Percentiles rank a stretch among this genome's conserved stretches.
Conservation (phyloP, 1,140 invertebrate species). For the Listronotus bonariensis region DNA sequence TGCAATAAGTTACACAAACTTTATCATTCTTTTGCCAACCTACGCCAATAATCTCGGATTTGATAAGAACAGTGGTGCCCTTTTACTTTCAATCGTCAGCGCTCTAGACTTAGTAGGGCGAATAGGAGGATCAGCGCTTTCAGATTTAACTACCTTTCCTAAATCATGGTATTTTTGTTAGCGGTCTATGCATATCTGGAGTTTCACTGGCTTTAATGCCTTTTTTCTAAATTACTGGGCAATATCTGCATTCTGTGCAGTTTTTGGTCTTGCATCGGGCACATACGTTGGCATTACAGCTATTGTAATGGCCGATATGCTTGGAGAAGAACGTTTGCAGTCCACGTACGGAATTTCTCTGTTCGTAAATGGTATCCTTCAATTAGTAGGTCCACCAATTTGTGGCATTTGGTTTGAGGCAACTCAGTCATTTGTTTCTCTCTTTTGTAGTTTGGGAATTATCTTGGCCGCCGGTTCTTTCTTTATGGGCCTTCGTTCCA, state of each 20-base stretch:
- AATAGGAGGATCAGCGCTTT: slow-evolving; percentile 80
- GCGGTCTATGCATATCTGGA: slow-evolving; percentile 76
- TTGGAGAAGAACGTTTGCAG: slow-evolving; percentile 79
- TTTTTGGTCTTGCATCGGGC: slow-evolving; percentile 82
- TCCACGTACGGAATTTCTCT: slow-evolving; percentile 84
- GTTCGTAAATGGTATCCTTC: slow-evolving; percentile 80
- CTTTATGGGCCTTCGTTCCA: slow-evolving; percentile 75
- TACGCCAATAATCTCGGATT: slow-evolving; percentile 73
- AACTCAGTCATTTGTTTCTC: slow-evolving; percentile 67
- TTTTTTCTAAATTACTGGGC: slow-evolving; percentile 62
- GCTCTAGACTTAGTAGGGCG: slow-evolving; percentile 77
- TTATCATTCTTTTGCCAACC: slow-evolving; percentile 76
- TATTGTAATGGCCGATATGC: slow-evolving; percentile 83
- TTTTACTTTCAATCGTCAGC: slow-evolving; percentile 78
- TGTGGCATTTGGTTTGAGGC: slow-evolving; percentile 71
- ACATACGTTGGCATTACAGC: slow-evolving; percentile 84
- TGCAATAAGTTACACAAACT: slow-evolving; percentile 85
- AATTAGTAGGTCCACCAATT: slow-evolving; percentile 78
- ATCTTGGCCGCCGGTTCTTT: slow-evolving; percentile 73
- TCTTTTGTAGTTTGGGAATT: slow-evolving; percentile 73
- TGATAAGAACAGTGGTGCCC: slow-evolving; percentile 69
- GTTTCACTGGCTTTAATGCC: slow-evolving; percentile 72
- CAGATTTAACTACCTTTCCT: slow-evolving; percentile 72
- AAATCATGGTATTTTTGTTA: slow-evolving; percentile 82
- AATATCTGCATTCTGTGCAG: slow-evolving; percentile 70